A percentile compares a stretch with the other conserved stretches of the same genome.
Evolutionary conservation across 2,888 invertebrate species (phyloP).

Genomic region (Agrochola lychnidis): DNA sequence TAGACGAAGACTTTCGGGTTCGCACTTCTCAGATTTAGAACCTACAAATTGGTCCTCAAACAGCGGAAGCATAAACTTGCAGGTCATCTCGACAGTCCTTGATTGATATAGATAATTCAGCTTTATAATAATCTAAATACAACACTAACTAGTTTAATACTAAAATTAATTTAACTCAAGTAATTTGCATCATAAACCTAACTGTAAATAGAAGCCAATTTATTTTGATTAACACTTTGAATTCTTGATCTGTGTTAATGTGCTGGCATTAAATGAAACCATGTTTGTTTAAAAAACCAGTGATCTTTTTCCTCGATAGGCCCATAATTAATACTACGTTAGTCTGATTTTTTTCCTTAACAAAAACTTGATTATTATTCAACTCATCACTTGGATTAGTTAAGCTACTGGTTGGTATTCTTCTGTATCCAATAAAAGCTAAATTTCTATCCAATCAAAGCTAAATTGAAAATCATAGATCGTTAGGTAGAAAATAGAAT

Average conservation of each 20-base stretch:
- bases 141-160: slow-evolving; percentile 1
- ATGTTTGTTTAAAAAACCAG: slow-evolving; percentile 36
- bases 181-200: slow-evolving; percentile 38
- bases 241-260: slow-evolving; percentile 13
- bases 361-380: slow-evolving; percentile 31
- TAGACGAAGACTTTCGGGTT: no score
- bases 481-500: not conserved
- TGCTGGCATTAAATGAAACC: slow-evolving; percentile 21
- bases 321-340: not conserved
- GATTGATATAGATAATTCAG: slow-evolving; percentile 14
- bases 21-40: not conserved
- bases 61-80: slow-evolving; percentile 16
- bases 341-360: slow-evolving; percentile 6
- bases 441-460: not conserved
- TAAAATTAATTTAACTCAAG: slow-evolving; percentile 22
- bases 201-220: slow-evolving; percentile 37
- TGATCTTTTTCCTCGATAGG: slow-evolving; percentile 8
- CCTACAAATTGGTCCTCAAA: not conserved
- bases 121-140: not conserved
- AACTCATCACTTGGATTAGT: slow-evolving; percentile 7
- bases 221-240: slow-evolving; percentile 39
- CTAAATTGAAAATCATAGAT: not conserved
- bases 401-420: slow-evolving; percentile 25
- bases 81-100: not conserved
- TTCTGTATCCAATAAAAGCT: not conserved